Conservation (phyloP, 2,113 vertebrate genomes). For the Butorides virescens region DNA sequence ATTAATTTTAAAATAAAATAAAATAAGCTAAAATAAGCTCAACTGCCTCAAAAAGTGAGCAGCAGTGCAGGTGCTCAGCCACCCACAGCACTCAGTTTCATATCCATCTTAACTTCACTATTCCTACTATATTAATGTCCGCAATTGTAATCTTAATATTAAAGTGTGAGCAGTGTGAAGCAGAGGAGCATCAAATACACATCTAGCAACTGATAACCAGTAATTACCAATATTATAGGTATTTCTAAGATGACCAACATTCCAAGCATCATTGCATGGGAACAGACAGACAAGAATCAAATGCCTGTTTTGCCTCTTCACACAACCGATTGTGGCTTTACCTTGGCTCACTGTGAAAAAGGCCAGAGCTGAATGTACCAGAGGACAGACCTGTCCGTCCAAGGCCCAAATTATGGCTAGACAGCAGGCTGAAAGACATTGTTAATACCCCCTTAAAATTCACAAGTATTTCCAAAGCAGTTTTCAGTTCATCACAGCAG, state of each 20-base stretch:
- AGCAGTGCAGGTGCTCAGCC: not conserved
- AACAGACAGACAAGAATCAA: not conserved
- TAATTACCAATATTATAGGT: not conserved
- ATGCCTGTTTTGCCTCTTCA: not conserved
- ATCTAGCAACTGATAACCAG: not conserved
- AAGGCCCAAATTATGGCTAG: not conserved
- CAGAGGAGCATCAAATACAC: not conserved
- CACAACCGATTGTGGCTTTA: not conserved
- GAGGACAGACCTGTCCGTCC: not conserved
- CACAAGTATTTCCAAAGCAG: not conserved
- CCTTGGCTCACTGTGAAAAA: not conserved
- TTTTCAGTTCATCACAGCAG: not conserved
- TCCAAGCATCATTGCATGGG: not conserved
- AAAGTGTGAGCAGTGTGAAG: not conserved
- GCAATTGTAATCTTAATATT: not conserved
- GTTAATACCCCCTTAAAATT: not conserved
- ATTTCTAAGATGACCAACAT: not conserved
- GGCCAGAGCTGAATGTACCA: not conserved
- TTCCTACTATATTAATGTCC: not conserved
- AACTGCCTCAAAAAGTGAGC: not conserved
- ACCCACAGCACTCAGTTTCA: not conserved
- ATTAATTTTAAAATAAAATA: not conserved
- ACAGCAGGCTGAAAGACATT: not conserved
- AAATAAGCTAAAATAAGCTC: not conserved
- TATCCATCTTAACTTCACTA: not conserved